Percentiles rank a stretch among this genome's conserved stretches.
phyloP scores from a whole-genome alignment of 1,140 invertebrate genomes.

The Littorina saxatilis region DNA sequence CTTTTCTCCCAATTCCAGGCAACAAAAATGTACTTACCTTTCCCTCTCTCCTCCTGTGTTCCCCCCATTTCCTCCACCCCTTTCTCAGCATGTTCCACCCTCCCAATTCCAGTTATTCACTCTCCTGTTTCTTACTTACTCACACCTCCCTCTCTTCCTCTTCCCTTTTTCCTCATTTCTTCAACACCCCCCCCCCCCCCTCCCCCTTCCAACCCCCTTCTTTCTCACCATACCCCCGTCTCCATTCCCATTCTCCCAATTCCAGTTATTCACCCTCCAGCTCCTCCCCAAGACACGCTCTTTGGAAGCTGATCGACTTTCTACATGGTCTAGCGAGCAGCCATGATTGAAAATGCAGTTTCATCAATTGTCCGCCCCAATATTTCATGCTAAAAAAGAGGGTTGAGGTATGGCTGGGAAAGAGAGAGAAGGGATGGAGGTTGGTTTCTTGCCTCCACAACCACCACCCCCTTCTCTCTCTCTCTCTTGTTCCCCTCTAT shows the following conservation, averaged over 20 bases:
- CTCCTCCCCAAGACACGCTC: conserved; percentile 2
- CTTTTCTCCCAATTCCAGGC: no score
- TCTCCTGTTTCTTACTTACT: no score
- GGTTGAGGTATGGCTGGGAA: not conserved
- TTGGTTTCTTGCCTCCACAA: not conserved
- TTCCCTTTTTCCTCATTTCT: not conserved
- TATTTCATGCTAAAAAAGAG: not conserved
- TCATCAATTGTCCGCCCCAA: conserved; percentile 14
- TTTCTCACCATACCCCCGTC: not conserved
- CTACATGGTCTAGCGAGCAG: not conserved
- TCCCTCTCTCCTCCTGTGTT: not conserved
- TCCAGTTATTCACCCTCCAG: not conserved
- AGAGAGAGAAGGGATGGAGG: not conserved
- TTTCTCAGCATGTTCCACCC: no score
- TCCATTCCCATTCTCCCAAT: not conserved
- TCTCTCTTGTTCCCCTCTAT: no score
- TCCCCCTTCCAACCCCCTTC: not conserved
- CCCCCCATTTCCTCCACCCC: not conserved
- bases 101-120: no score
- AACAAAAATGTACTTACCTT: not conserved
- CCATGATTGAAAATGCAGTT: conserved; percentile 20
- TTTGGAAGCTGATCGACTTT: not conserved
- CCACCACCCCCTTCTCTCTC: no score
- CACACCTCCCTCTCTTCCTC: not conserved
- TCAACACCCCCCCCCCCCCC: not conserved